phyloP scores from a whole-genome alignment of 2,113 vertebrate genomes.

The Sphyrna mokarran region DNA sequence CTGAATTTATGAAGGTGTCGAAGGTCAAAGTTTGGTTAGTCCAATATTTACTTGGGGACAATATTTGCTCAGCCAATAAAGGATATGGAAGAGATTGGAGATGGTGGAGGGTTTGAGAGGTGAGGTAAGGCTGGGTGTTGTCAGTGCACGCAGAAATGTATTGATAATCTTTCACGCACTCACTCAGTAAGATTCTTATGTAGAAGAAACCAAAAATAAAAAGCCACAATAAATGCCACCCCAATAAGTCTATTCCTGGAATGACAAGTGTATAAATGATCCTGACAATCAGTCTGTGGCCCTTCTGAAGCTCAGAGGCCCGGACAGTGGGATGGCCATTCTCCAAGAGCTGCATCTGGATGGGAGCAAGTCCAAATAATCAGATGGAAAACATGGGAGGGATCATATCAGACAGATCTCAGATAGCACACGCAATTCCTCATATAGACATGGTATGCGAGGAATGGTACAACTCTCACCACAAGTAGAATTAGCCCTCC shows the following conservation, averaged over 20 bases:
- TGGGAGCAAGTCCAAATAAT: background rate
- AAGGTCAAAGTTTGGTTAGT: no score
- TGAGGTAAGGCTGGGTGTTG: no score
- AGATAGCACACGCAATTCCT: background rate
- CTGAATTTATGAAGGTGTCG: no score
- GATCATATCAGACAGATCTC: background rate
- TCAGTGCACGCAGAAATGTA: no score
- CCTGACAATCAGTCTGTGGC: background rate
- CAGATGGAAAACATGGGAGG: background rate
- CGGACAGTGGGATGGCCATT: background rate
- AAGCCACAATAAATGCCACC: background rate
- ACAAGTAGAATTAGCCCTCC: background rate
- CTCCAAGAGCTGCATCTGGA: background rate
- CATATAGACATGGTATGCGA: background rate
- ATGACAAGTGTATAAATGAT: background rate
- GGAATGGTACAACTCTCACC: background rate
- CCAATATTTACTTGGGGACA: no score
- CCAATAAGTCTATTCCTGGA: background rate
- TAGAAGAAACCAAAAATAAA: background rate
- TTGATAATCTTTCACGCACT: no score
- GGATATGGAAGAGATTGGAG: no score
- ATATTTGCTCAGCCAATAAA: no score
- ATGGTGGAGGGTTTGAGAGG: no score
- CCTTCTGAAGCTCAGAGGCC: no score
- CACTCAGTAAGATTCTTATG: no score